Evolutionary conservation across 2,888 invertebrate species (phyloP).

Genomic region (Phaonia tiefii): DNA sequence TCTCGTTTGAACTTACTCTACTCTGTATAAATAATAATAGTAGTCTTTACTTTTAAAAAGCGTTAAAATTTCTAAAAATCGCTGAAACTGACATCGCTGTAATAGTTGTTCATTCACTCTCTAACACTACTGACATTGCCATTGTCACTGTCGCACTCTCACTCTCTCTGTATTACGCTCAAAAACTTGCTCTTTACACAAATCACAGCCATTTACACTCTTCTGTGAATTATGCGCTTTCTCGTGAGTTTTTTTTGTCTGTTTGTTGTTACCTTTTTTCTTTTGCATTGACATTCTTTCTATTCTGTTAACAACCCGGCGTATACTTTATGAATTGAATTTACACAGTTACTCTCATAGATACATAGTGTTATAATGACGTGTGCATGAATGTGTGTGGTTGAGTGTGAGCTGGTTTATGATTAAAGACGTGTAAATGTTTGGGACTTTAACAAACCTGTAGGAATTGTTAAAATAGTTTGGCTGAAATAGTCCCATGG

Average conservation of each 20-base stretch:
- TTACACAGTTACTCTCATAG: neutral
- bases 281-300: conserved; percentile 7
- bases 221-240: too few species aligned
- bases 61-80: too few species aligned
- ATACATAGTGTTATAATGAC: neutral
- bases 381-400: neutral
- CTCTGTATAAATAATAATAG: too few species aligned
- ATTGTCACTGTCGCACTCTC: too few species aligned
- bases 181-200: conserved; percentile 19
- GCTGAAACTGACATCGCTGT: too few species aligned
- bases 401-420: neutral
- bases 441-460: neutral
- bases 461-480: neutral
- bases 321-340: conserved; percentile 55
- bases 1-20: too few species aligned
- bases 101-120: too few species aligned
- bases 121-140: too few species aligned
- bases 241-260: conserved; percentile 5
- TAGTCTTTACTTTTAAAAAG: too few species aligned
- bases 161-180: neutral
- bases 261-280: conserved; percentile 36
- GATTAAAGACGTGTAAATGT: too few species aligned
- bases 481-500: too few species aligned
- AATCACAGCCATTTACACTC: too few species aligned
- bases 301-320: conserved; percentile 57